These are phyloP conservation scores for Buceros bicornis DNA, from an alignment of 2,797 vertebrate genomes.

Conservation along the genomic window DNA sequence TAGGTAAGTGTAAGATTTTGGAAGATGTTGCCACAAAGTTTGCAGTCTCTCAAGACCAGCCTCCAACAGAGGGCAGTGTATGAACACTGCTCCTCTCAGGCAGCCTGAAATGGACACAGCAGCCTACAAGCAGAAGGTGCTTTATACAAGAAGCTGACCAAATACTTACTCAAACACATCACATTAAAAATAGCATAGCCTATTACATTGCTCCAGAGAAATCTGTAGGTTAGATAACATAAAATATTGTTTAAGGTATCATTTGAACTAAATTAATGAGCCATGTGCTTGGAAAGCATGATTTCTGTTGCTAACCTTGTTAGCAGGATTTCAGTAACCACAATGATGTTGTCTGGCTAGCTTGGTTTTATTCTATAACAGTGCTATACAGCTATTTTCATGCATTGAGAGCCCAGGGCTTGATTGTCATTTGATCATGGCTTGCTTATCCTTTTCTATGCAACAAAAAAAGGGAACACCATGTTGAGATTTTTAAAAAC, in stretches of 20 bases:
- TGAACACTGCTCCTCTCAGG: not conserved
- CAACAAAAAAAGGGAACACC: not conserved
- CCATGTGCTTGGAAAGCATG: not conserved
- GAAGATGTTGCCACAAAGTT: not conserved
- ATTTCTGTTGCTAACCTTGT: not conserved
- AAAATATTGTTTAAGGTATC: not conserved
- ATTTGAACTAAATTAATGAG: not conserved
- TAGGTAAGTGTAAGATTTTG: not conserved
- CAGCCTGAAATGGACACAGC: not conserved
- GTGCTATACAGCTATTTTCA: not conserved
- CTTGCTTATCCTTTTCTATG: conserved; percentile 1
- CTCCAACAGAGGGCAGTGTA: conserved; percentile 48
- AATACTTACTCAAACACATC: not conserved
- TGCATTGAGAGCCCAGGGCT: not conserved
- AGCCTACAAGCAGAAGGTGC: not conserved
- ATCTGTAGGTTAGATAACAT: not conserved
- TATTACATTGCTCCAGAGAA: not conserved
- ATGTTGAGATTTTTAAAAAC: not conserved
- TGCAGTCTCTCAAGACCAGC: not conserved
- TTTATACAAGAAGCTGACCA: not conserved
- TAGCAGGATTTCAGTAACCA: not conserved
- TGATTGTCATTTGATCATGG: not conserved
- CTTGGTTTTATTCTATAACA: not conserved
- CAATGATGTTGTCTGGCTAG: not conserved
- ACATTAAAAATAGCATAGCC: not conserved